phyloP scores from a whole-genome alignment of 1,140 invertebrate genomes.

The Dendroctonus valens region DNA sequence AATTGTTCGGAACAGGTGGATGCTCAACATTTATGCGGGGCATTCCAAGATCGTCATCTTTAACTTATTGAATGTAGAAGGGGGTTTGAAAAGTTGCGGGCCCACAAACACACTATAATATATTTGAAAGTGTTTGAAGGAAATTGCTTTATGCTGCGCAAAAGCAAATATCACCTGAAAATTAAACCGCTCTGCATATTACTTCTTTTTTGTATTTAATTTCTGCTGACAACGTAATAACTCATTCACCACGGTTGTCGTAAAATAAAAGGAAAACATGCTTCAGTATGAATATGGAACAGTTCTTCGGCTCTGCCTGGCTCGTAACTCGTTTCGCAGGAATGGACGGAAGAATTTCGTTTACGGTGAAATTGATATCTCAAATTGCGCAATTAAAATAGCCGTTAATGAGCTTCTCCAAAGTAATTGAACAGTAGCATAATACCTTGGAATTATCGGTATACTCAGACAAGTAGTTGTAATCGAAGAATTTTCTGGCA shows the following conservation, averaged over 20 bases:
- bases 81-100: no score
- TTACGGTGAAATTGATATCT: slow-evolving; percentile 20
- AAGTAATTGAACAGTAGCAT: no score
- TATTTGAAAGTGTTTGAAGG: no score
- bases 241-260: slow-evolving; percentile 22
- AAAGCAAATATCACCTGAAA: slow-evolving; percentile 22
- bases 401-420: no score
- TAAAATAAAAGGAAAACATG: slow-evolving; percentile 31
- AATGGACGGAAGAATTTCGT: slow-evolving; percentile 15
- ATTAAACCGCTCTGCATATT: slow-evolving; percentile 25
- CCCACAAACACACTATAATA: no score
- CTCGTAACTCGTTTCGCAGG: slow-evolving; percentile 21
- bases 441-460: no score
- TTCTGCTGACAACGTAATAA: slow-evolving; percentile 27
- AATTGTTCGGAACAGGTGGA: no score
- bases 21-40: no score
- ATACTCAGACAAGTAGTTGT: no score
- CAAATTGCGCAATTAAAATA: slow-evolving; percentile 7
- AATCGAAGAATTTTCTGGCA: no score
- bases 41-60: no score
- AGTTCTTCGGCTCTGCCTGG: slow-evolving; percentile 16
- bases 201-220: slow-evolving; percentile 18
- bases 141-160: background rate
- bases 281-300: slow-evolving; percentile 28
- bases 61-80: no score